Base-by-base conservation (phyloP, 92 coral and sea anemone genomes). In the Heteractis magnifica region DNA sequence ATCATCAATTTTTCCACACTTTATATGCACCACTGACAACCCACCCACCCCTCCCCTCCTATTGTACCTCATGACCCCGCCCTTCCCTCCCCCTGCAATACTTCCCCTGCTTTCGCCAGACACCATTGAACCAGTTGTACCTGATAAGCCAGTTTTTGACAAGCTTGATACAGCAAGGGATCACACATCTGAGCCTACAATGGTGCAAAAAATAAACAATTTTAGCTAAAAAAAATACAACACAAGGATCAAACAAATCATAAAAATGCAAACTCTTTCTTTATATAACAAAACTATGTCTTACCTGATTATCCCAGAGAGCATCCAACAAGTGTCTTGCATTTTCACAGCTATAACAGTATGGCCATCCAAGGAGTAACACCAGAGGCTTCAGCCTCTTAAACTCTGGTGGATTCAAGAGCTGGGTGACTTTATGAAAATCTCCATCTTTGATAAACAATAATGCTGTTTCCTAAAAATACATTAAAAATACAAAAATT, bases 101-200 rank as follows among this genome's bases (percentile, higher is more conserved):
- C 41, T 71, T 82, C 91, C 97, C 90, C 83, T 4, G 99, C 98
- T 65, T 93, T 94, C 73, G 94, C 93, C 77, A 95, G 81, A 77
- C 99, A 97, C 99, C 99, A 97, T 83, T 94, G 94, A 26, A 97
- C 99, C 62, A 97, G 90, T 79, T 97, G 94, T 18, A 97, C 94
- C 83, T 97, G 99, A 85, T 97, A 97, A 49, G 94, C 99, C 62
- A 97, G 91, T 75, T 92, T 94, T 82, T 95, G 93, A 83, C 98
- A 94, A 51, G 99, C 98, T 79, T 97, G 99, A 86, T 97, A 87
- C 34, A 97, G 83, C 49, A 89, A 77, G 6, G 94, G 92, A 74
- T 97, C 94, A 4, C 86, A 75, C 5, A 83, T 68, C 79, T 83
- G 84, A 18, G 85, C 91, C 95, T 94, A 75, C 1, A 41, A 59